Base-by-base conservation (phyloP, 2,797 vertebrate species). In the Heteromormyrus szaboi region DNA sequence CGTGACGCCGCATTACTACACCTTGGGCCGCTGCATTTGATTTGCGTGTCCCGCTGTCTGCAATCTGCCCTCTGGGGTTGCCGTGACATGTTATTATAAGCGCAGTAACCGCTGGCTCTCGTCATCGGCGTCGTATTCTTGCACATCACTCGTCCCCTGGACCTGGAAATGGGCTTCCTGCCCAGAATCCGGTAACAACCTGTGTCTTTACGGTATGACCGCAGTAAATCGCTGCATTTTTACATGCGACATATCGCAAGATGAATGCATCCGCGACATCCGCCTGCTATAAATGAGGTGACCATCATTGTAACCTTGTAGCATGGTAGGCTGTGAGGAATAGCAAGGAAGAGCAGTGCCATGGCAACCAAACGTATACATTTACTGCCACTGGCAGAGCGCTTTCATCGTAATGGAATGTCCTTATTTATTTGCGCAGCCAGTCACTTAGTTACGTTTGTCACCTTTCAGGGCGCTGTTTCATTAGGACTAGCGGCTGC, bases 291-390 rank as follows among this genome's bases (percentile, higher is more conserved):
- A 48, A 50, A 25, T 9, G 44, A 25, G 41, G n/a, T 17, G 44
- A 11, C 44, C 19, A 11, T 41, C 79, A 14, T 48, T 4, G 11
- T 83, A 12, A 22, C 6, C 41, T 83, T 46, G 17, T 22, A 7
- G 68, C 37, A 2, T 44, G 37, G 0, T 79, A 2, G 88, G 89
- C 76, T 62, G 50, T 83, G 83, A 87, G 85, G 89, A 89, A 89
- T 59, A 54, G 46, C 44, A 53, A 22, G 54, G 19, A 37, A 59
- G 19, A 85, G n/a, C 46, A 91, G 86, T 53, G 65, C 89, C 54
- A 44, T 79, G 14, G 25, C 19, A 41, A 76, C 46, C 51, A 6
- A 50, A 76, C 3, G 65, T 29, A 46, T 44, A 1, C n/a, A 53
- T 37, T 88, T 4, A 19, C 48, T 85, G 48, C 4, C 25, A n/a